Evolutionary conservation across 1,140 invertebrate genomes (phyloP).

Genomic region (Triops longicaudatus): DNA sequence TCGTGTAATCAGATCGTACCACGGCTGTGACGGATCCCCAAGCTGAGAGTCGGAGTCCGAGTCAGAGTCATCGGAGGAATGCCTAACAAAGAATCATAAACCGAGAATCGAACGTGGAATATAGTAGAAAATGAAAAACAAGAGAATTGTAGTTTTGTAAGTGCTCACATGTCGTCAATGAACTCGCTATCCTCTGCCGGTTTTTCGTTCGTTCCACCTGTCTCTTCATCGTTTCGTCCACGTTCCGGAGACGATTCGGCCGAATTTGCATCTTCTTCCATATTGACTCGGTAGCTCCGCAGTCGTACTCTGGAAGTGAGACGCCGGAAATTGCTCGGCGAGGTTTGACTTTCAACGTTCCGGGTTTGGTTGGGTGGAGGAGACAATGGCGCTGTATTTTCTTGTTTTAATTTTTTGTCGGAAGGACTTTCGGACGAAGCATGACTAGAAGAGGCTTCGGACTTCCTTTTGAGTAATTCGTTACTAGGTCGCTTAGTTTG

Average conservation of each 20-base stretch:
- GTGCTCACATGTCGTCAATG: background rate
- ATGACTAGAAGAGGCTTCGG: background rate
- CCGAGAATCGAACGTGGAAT: too few relatives aligned
- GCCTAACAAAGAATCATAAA: background rate
- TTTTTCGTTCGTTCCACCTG: background rate
- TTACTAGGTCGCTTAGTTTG: background rate
- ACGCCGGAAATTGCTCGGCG: background rate
- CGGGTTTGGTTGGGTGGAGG: background rate
- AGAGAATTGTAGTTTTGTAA: too few relatives aligned
- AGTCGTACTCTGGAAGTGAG: background rate
- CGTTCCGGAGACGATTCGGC: background rate
- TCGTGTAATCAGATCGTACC: background rate
- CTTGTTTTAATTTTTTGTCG: background rate
- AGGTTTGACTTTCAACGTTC: background rate
- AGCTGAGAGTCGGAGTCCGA: background rate
- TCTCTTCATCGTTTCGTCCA: background rate
- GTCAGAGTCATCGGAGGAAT: background rate
- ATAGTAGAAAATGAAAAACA: too few relatives aligned
- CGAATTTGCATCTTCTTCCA: background rate
- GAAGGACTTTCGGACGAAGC: background rate
- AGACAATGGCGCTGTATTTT: background rate
- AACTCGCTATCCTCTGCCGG: background rate
- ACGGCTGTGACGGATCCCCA: background rate
- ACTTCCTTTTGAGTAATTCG: background rate
- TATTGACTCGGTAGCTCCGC: background rate